Evolutionary conservation across 2,797 vertebrate species (phyloP).

Genomic region (Sebastes iracundus): DNA sequence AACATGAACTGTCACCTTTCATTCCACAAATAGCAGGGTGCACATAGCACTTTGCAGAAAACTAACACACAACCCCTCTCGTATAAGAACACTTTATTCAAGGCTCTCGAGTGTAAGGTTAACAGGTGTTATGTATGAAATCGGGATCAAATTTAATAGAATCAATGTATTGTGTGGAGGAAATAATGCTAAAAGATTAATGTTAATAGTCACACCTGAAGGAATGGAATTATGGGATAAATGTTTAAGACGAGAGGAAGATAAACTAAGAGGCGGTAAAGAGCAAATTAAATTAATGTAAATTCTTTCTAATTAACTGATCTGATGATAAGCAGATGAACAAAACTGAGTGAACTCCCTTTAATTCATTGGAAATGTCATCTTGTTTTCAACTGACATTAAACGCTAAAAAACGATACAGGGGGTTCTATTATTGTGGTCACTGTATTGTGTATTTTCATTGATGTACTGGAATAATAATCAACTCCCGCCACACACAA

Average conservation of each 20-base stretch:
- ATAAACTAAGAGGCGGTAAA: slow-evolving; percentile 50
- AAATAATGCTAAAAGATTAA: slow-evolving; percentile 46
- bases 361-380: not conserved
- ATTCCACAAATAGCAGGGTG: slow-evolving; percentile 5
- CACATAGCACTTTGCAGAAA: not conserved
- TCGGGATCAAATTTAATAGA: not conserved
- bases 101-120: not conserved
- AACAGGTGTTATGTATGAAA: not conserved
- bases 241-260: not conserved
- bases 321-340: slow-evolving; percentile 52
- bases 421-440: not conserved
- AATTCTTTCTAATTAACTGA: slow-evolving; percentile 74
- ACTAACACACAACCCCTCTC: not conserved
- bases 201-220: not conserved
- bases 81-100: not conserved
- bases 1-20: not conserved
- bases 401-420: not conserved
- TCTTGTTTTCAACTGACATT: not conserved
- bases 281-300: slow-evolving; percentile 41
- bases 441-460: not conserved
- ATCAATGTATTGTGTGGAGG: slow-evolving; percentile 5
- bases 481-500: not conserved
- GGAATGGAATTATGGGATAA: not conserved
- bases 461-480: not conserved
- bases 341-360: not conserved